These are phyloP conservation scores for Candidula unifasciata DNA, from an alignment of 2,888 invertebrate genomes.

Conservation along the genomic window DNA sequence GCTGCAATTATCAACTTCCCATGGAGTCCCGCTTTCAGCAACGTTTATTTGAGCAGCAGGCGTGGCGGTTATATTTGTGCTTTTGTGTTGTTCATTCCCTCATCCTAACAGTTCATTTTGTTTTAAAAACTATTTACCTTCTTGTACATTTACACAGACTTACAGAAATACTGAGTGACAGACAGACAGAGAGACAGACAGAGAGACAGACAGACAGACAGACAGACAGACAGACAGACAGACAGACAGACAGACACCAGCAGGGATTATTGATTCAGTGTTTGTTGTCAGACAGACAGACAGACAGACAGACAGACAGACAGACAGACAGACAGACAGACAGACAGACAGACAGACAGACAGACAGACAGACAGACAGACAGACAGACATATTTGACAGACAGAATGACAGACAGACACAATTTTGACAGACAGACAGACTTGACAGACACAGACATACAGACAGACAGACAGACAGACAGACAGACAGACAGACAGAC, in stretches of 20 bases:
- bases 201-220: constrained; percentile 26
- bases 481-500: neutral
- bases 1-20: too few species aligned
- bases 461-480: neutral
- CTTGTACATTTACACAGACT: too few species aligned
- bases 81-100: too few species aligned
- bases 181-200: constrained; percentile 38
- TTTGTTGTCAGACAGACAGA: constrained; percentile 35
- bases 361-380: constrained; percentile 37
- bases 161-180: too few species aligned
- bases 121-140: too few species aligned
- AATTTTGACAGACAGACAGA: constrained; percentile 14
- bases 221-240: constrained; percentile 29
- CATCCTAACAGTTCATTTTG: too few species aligned
- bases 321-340: constrained; percentile 34
- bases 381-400: neutral
- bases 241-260: constrained; percentile 40
- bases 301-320: constrained; percentile 41
- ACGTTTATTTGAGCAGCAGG: too few species aligned
- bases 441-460: neutral
- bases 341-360: constrained; percentile 44
- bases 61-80: too few species aligned
- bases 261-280: too few species aligned
- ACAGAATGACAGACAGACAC: constrained; percentile 39
- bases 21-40: too few species aligned